Percentiles rank a stretch among this genome's conserved stretches.
Conservation (phyloP, 2,888 invertebrate species). For the Parnassius smintheus region DNA sequence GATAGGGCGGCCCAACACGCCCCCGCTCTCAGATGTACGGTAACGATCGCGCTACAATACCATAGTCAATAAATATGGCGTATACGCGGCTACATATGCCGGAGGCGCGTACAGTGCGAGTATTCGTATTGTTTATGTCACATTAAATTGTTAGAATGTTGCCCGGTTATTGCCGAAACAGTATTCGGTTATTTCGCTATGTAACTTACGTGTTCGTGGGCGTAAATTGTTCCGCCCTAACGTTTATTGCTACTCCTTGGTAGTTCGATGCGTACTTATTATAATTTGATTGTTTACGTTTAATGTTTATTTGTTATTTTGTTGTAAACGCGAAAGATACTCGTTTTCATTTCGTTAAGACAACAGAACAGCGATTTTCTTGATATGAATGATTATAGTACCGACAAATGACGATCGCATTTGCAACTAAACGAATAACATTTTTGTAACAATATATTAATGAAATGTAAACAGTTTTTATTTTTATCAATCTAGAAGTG, state of each 20-base stretch:
- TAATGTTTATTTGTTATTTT: constrained; percentile 20
- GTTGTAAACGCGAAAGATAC: not conserved
- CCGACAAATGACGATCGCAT: too few species aligned
- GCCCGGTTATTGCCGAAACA: constrained; percentile 77
- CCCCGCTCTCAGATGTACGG: constrained; percentile 74
- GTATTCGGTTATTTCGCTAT: constrained; percentile 73
- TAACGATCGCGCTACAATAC: constrained; percentile 78
- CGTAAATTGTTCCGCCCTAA: constrained; percentile 53
- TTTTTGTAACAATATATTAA: too few species aligned
- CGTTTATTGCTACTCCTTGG: constrained; percentile 46
- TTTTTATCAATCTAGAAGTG: too few species aligned
- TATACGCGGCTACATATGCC: constrained; percentile 67
- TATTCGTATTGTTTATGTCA: constrained; percentile 77
- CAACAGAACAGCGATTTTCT: too few species aligned
- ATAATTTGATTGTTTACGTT: constrained; percentile 34
- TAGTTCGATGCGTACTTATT: constrained; percentile 48
- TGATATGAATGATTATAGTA: too few species aligned
- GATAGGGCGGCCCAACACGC: constrained; percentile 69
- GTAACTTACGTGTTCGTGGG: constrained; percentile 61
- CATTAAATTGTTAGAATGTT: constrained; percentile 80
- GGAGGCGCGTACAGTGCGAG: constrained; percentile 62
- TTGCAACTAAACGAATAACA: too few species aligned
- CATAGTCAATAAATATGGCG: constrained; percentile 76
- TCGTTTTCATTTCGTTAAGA: too few species aligned
- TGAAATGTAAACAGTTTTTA: too few species aligned